Evolutionary conservation across 1,140 invertebrate genomes (phyloP), one percentile per base, ranked within the genome.

Genomic region (Maniola jurtina): DNA sequence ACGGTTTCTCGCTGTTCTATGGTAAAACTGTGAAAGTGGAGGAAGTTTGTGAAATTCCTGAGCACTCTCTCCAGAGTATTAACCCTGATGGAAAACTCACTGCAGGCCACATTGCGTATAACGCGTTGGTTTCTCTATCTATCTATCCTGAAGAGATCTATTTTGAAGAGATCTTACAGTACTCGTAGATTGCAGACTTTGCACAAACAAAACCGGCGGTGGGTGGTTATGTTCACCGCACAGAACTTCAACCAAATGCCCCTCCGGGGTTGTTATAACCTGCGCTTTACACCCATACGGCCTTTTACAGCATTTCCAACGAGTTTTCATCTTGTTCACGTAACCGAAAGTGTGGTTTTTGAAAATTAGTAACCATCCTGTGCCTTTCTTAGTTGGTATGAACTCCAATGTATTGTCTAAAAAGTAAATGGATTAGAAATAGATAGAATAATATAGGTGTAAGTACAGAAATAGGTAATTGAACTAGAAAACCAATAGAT

Each of bases 141-240:
- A 25, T 25, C 25, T 2, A 25, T 25, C 4, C 4, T 25, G 25
- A 25, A 25, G 25, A 25, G 25, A 25, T 25, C 25, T 2, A 25
- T 25, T 25, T 25, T 25, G 25, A 25, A 25, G 25, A 25, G 25
- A 25, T 25, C 7, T 45, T 45, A 45, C 5, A 45, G 1, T 1
- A 11, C 42, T 45, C 2, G 42, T 45, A 45, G 13, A n/a, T 13
- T 45, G 9, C 9, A 1, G 13, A 11, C 5, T n/a, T 45, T 13
- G 42, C 42, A 45, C 9, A 45, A 42, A 10, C 2, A 71, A 25
- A 11, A 48, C 52, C 0, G 71, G 63, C 34, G 67, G 69, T 5
- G 50, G 47, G 48, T 76, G 72, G 40, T 62, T 60, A 48, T 74
- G 72, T 2, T 63, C 45, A 6, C 52, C 25, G 15, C 6, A 34